Conservation (phyloP, 2,888 invertebrate species). For the Meta bourneti region DNA sequence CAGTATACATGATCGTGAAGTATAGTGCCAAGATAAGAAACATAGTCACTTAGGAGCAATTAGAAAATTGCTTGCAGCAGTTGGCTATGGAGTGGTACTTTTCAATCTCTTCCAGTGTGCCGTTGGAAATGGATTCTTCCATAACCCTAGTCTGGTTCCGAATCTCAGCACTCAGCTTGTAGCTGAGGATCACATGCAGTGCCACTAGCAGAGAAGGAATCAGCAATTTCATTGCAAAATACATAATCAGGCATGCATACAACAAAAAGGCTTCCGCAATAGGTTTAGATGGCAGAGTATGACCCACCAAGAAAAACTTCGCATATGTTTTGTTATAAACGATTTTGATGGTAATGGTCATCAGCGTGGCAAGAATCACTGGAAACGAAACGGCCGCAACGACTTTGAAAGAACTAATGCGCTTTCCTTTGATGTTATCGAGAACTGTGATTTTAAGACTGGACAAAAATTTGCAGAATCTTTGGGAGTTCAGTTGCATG, state of each 20-base stretch:
- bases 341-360: neutral
- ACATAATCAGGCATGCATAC: neutral
- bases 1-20: slow-evolving; percentile 1
- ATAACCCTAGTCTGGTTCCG: neutral
- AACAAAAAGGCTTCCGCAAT: neutral
- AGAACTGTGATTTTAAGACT: neutral
- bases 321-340: neutral
- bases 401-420: neutral
- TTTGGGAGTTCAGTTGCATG: neutral
- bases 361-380: neutral
- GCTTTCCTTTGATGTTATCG: slow-evolving; percentile 1
- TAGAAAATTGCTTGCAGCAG: slow-evolving; percentile 1
- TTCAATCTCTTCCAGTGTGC: neutral
- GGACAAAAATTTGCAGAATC: neutral
- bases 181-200: too few species aligned
- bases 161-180: neutral
- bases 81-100: neutral
- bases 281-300: neutral
- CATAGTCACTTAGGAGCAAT: neutral
- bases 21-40: neutral
- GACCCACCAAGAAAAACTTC: neutral
- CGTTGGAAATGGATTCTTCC: neutral
- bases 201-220: too few species aligned
- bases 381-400: neutral
- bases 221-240: neutral